Evolutionary conservation across 2,797 vertebrate species (phyloP).

Genomic region (Hydrolagus colliei): DNA sequence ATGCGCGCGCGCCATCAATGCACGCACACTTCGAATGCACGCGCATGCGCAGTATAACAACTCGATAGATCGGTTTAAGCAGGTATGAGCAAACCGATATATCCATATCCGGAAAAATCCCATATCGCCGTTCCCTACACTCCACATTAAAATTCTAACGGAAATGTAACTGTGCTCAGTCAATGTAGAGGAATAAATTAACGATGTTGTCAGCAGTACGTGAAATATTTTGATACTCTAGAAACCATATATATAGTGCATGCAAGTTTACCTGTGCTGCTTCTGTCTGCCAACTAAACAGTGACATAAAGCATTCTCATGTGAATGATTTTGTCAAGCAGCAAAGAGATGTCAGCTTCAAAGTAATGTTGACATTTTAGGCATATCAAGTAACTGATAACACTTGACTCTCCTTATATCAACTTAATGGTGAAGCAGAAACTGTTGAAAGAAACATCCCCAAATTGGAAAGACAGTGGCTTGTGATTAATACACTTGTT

Average conservation of each 20-base stretch:
- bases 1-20: too few species aligned
- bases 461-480: not conserved
- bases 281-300: not conserved
- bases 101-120: too few species aligned
- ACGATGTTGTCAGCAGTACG: too few species aligned
- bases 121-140: too few species aligned
- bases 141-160: too few species aligned
- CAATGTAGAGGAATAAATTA: not conserved
- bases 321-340: not conserved
- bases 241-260: not conserved
- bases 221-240: not conserved
- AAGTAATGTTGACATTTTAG: not conserved
- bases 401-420: not conserved
- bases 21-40: too few species aligned
- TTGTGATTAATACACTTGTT: not conserved
- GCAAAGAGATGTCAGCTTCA: not conserved
- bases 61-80: too few species aligned
- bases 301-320: not conserved
- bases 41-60: too few species aligned
- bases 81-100: too few species aligned
- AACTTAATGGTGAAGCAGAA: not conserved
- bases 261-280: not conserved
- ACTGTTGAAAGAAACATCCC: not conserved
- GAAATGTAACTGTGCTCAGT: too few species aligned
- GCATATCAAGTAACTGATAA: not conserved